A percentile compares a stretch with the other conserved stretches of the same genome.
phyloP scores from a whole-genome alignment of 2,888 invertebrate species.

The Chaetogeoica ovagalla region DNA sequence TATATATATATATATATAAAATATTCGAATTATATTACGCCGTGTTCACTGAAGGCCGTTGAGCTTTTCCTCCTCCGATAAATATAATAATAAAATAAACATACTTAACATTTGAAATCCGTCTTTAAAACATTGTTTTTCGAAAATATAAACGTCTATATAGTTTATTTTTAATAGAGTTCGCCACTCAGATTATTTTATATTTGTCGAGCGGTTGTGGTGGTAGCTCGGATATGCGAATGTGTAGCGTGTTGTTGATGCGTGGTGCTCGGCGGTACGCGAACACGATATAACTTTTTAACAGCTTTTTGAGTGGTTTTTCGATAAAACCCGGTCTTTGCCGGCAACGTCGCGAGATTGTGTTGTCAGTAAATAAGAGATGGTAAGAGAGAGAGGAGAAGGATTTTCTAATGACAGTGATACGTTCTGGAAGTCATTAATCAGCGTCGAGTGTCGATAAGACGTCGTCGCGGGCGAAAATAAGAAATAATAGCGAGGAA shows the following conservation, averaged over 20 bases:
- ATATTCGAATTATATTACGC: too few species aligned
- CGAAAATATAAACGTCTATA: too few species aligned
- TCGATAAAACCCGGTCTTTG: constrained; percentile 11
- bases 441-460: constrained; percentile 42
- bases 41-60: too few species aligned
- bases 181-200: not conserved
- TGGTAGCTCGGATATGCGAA: too few species aligned
- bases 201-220: not conserved
- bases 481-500: constrained; percentile 15
- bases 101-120: too few species aligned
- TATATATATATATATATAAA: too few species aligned
- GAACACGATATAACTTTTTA: constrained; percentile 39
- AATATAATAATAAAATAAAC: too few species aligned
- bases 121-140: too few species aligned
- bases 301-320: constrained; percentile 42
- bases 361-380: not conserved
- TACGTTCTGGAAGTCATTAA: constrained; percentile 39
- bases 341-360: constrained; percentile 33
- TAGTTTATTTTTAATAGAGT: not conserved
- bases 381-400: not conserved
- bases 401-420: constrained; percentile 20
- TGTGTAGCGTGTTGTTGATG: not conserved
- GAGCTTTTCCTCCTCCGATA: too few species aligned
- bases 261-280: not conserved
- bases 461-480: constrained; percentile 14